A percentile compares a stretch with the other conserved stretches of the same genome.
These are phyloP conservation scores for Malthinus flaveolus DNA, from an alignment of 2,888 invertebrate genomes.

Conservation along the genomic window DNA sequence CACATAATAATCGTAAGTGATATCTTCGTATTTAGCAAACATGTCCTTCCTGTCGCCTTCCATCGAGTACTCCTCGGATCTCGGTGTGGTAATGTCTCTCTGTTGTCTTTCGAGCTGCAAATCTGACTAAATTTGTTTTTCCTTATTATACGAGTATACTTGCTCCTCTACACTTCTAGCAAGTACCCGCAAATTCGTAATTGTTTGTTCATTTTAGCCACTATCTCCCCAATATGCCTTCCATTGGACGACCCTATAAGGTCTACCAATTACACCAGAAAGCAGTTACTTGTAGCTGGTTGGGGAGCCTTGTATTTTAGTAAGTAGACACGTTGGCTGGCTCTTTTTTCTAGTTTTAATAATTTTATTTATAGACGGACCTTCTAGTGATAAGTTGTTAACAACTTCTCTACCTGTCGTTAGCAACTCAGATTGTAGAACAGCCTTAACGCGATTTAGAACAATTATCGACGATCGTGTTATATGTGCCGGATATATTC, in stretches of 20 bases:
- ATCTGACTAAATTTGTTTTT: no score
- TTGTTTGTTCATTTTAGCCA: conserved; percentile 61
- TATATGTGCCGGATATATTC: conserved; percentile 69
- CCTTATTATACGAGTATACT: no score
- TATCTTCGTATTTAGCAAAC: no score
- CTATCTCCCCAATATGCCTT: conserved; percentile 75
- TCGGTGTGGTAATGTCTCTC: no score
- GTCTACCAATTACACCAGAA: conserved; percentile 59
- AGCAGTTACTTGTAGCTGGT: conserved; percentile 75
- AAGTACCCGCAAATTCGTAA: background rate
- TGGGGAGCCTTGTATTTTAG: conserved; percentile 78
- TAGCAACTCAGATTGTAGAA: conserved; percentile 62
- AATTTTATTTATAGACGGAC: conserved; percentile 62
- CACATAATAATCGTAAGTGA: conserved; percentile 51
- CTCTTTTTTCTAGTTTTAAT: background rate
- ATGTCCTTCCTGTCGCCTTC: no score
- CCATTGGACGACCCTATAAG: conserved; percentile 63
- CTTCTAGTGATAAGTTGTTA: conserved; percentile 65
- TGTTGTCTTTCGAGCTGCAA: no score
- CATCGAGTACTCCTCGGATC: no score
- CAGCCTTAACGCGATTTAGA: conserved; percentile 60
- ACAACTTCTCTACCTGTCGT: conserved; percentile 74
- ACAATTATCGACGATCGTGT: conserved; percentile 65
- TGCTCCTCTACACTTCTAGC: no score
- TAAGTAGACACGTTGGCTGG: conserved; percentile 55